Base-by-base conservation (phyloP, 2,888 invertebrate species). In the Epicampocera succincta region DNA sequence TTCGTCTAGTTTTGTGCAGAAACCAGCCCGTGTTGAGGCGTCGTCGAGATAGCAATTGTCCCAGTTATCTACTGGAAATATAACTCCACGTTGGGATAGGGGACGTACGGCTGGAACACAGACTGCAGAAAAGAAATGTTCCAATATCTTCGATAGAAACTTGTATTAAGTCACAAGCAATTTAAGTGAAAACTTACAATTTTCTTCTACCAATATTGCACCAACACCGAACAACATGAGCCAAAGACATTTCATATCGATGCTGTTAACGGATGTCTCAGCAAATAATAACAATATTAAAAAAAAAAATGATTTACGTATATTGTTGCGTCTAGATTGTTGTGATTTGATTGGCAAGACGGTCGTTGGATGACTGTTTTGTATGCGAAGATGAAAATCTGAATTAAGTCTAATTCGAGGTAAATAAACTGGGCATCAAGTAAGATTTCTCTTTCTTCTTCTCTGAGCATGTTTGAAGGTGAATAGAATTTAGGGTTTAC, bases 31-130 rank as follows among this genome's bases (percentile, higher is more conserved):
- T 0, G 19, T 66, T 0, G 50, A 72, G 0, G 15, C 29, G 0
- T 74, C 85, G 61, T 89, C 88, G 29, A 85, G 9, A 21, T 80
- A 86, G 72, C 89, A 89, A 11, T 87, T 85, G 54, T 72, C 85
- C 33, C 84, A 84, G 19, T 88, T 86, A 13, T 71, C 84, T 54
- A 74, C 82, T 2, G 89, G 89, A 66, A 85, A 89, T 21, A 87
- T 85, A 13, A 89, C 87, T 44, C 8, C 85, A 38, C 74, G 71
- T 33, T 74, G 66, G 1, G 87, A 85, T 48, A 80, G 77, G 5
- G 84, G 85, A 4, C 83, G 82, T 4, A 87, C 83, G 8, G 87
- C 84, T 2, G 86, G 85, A 6, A 84, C 84, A 21, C 86, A 83
- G 9, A 19, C 84, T 78, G 52, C 44, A 40, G 8, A 33, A 33